Evolutionary conservation across 2,797 vertebrate species (phyloP).

Genomic region (Molossus molossus): DNA sequence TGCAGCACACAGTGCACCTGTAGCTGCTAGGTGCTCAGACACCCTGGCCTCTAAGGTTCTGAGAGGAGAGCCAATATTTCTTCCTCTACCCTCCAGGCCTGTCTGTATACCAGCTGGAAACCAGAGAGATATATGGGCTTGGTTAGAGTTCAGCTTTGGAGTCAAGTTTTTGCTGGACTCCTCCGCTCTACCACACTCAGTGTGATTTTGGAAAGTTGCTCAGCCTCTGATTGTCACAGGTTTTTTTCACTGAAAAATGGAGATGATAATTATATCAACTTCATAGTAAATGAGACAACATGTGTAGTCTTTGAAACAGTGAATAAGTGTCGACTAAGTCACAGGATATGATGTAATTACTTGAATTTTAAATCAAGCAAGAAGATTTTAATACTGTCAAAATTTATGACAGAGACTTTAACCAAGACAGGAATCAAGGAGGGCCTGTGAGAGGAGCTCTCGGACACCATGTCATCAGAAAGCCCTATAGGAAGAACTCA

Average conservation of each 20-base stretch:
- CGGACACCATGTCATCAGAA: background rate
- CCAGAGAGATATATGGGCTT: background rate
- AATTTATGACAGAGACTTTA: background rate
- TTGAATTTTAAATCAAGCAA: slow-evolving; percentile 15
- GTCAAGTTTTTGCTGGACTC: background rate
- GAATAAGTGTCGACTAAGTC: background rate
- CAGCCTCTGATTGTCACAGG: background rate
- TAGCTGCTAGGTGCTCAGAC: background rate
- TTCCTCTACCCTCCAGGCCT: background rate
- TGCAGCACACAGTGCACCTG: background rate
- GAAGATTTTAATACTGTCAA: background rate
- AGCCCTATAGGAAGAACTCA: background rate
- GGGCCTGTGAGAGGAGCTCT: background rate
- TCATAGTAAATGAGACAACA: background rate
- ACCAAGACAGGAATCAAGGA: background rate
- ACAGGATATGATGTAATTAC: background rate
- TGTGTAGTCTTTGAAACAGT: background rate
- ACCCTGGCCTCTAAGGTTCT: background rate
- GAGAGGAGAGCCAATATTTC: background rate
- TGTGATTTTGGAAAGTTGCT: background rate
- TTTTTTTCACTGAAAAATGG: background rate
- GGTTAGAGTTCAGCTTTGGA: background rate
- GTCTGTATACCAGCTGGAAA: background rate
- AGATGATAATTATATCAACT: background rate
- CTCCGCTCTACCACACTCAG: background rate